Conservation (phyloP, 1,140 invertebrate species). For the Coptotermes formosanus region DNA sequence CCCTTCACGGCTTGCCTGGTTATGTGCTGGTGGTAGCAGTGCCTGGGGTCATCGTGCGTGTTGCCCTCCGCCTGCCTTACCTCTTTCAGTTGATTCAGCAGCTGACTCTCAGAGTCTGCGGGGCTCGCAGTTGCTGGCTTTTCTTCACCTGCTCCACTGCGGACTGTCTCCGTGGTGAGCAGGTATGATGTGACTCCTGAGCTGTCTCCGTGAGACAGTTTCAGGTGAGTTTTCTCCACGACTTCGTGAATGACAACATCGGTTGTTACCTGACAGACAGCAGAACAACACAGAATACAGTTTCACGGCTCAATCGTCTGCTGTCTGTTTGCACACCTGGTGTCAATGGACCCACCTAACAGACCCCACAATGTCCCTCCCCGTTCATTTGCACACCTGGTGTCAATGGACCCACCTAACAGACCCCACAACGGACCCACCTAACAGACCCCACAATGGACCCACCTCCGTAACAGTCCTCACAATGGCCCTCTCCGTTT, state of each 20-base stretch:
- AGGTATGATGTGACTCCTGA: slow-evolving; percentile 55
- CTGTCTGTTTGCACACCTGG: too few species aligned
- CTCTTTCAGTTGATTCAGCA: slow-evolving; percentile 47
- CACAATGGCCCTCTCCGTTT: neutral
- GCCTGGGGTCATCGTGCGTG: neutral
- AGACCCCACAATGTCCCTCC: too few species aligned
- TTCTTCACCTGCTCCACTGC: slow-evolving; percentile 45
- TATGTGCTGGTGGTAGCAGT: slow-evolving; percentile 30
- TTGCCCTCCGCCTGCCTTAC: slow-evolving; percentile 40
- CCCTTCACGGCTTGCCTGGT: slow-evolving; percentile 29
- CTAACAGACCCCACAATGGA: neutral
- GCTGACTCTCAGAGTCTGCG: slow-evolving; percentile 38
- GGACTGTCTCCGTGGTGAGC: slow-evolving; percentile 50
- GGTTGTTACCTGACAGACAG: slow-evolving; percentile 23
- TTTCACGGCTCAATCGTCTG: too few species aligned
- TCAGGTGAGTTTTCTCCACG: slow-evolving; percentile 56
- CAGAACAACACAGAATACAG: neutral
- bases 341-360: too few species aligned
- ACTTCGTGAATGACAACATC: slow-evolving; percentile 51
- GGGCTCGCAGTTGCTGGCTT: neutral
- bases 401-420: too few species aligned
- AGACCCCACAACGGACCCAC: neutral
- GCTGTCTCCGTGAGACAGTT: slow-evolving; percentile 54
- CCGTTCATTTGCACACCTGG: too few species aligned
- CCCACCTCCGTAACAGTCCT: neutral